These are phyloP conservation scores for Drosophila affinis DNA, from an alignment of 2,888 invertebrate genomes.

Conservation along the genomic window DNA sequence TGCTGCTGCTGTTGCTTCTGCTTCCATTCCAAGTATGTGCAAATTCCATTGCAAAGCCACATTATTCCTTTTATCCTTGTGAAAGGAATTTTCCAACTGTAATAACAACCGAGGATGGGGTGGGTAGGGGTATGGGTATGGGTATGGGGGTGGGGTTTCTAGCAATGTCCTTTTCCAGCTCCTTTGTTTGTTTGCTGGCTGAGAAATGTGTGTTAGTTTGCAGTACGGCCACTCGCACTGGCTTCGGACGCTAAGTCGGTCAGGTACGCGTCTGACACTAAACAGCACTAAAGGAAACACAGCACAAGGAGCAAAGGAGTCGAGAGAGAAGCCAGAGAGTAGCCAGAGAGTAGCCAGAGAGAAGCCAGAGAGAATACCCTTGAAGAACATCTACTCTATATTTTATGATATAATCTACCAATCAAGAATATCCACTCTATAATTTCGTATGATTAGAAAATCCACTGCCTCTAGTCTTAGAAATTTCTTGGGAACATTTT, in stretches of 20 bases:
- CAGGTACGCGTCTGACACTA: slow-evolving; percentile 51
- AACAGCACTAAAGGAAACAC: slow-evolving; percentile 9
- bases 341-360: slow-evolving; percentile 5
- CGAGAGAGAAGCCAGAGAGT: no score
- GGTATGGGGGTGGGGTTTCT: neutral
- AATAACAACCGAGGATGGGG: slow-evolving; percentile 64
- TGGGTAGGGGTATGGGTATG: neutral
- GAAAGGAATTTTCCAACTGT: slow-evolving; percentile 78
- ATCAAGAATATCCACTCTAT: neutral
- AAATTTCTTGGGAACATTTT: neutral
- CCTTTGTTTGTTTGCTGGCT: slow-evolving; percentile 43
- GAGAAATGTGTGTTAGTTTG: slow-evolving; percentile 48
- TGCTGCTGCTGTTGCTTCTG: slow-evolving; percentile 23
- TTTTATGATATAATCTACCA: neutral
- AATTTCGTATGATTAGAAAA: neutral
- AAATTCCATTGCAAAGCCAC: slow-evolving; percentile 81
- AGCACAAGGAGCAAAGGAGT: neutral
- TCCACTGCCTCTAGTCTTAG: neutral
- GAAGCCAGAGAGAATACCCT: slow-evolving; percentile 15
- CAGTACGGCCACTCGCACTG: slow-evolving; percentile 16
- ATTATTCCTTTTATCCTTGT: slow-evolving; percentile 79
- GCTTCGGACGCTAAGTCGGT: slow-evolving; percentile 38
- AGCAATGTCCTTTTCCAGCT: slow-evolving; percentile 33
- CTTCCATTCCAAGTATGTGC: slow-evolving; percentile 73
- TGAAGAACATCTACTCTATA: neutral